These are phyloP conservation scores for Boloria euphrosyne DNA, from an alignment of 2,888 invertebrate genomes.

Conservation along the genomic window DNA sequence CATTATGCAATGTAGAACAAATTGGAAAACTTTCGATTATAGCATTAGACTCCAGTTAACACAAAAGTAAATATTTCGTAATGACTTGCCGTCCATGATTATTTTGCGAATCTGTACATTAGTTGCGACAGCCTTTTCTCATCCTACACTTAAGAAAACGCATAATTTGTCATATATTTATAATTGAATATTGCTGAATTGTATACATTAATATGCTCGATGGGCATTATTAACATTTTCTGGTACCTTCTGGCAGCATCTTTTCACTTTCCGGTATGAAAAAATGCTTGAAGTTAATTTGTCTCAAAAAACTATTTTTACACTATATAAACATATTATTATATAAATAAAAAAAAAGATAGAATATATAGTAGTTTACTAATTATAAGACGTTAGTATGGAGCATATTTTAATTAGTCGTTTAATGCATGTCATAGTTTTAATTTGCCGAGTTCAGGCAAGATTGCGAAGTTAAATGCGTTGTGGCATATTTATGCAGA, in stretches of 20 bases:
- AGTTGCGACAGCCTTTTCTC: constrained; percentile 50
- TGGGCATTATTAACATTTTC: constrained; percentile 67
- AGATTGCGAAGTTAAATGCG: constrained; percentile 49
- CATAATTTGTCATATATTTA: constrained; percentile 52
- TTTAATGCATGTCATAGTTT: constrained; percentile 78
- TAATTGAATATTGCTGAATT: constrained; percentile 51
- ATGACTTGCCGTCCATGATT: constrained; percentile 77
- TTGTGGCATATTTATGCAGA: constrained; percentile 62
- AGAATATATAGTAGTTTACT: constrained; percentile 76
- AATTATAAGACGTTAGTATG: constrained; percentile 72
- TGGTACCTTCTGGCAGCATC: constrained; percentile 47
- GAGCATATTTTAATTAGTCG: constrained; percentile 76
- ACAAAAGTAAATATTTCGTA: constrained; percentile 46
- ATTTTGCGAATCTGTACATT: constrained; percentile 65
- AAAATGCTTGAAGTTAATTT: constrained; percentile 54
- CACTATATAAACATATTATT: constrained; percentile 58
- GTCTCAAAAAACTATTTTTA: constrained; percentile 76
- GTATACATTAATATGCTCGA: constrained; percentile 52
- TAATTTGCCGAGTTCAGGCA: constrained; percentile 63
- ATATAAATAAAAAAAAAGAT: constrained; percentile 61
- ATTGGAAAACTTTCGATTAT: constrained; percentile 18
- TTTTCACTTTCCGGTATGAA: constrained; percentile 47
- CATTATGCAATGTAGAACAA: constrained; percentile 13
- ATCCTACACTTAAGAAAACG: constrained; percentile 50
- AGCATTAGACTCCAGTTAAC: constrained; percentile 30